Conservation (phyloP, 2,888 invertebrate species). For the Agrilus biguttatus region DNA sequence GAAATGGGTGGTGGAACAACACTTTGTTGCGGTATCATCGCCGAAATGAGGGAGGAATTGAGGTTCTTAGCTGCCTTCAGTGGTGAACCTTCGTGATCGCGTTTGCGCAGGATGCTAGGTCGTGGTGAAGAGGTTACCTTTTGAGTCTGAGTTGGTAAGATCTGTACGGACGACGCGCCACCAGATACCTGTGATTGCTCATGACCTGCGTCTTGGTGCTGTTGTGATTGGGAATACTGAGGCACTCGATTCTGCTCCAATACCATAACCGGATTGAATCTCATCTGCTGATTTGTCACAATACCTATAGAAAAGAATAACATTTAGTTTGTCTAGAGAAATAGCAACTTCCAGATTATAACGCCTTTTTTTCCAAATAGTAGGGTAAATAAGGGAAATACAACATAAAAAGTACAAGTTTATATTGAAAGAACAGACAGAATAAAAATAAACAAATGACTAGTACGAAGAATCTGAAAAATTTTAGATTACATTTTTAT, state of each 20-base stretch:
- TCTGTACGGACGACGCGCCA: not conserved
- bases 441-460: no score
- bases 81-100: constrained; percentile 65
- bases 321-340: no score
- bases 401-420: no score
- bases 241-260: constrained; percentile 23
- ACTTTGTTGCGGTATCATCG: constrained; percentile 8
- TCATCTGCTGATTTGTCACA: constrained; percentile 24
- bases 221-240: constrained; percentile 10
- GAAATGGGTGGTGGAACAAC: constrained; percentile 20
- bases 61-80: constrained; percentile 51
- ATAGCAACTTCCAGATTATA: no score
- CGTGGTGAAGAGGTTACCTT: constrained; percentile 43
- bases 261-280: constrained; percentile 31
- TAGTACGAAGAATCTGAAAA: no score
- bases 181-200: constrained; percentile 5
- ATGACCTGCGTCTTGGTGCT: constrained; percentile 5
- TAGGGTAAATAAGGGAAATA: no score
- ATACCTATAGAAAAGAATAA: constrained; percentile 10
- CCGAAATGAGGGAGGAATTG: constrained; percentile 22
- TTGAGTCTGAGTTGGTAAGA: constrained; percentile 11
- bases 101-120: constrained; percentile 75
- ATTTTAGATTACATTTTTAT: no score
- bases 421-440: no score
- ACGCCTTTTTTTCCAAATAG: no score